phyloP scores from a whole-genome alignment of 1,140 invertebrate genomes.

The Polypedilum vanderplanki region DNA sequence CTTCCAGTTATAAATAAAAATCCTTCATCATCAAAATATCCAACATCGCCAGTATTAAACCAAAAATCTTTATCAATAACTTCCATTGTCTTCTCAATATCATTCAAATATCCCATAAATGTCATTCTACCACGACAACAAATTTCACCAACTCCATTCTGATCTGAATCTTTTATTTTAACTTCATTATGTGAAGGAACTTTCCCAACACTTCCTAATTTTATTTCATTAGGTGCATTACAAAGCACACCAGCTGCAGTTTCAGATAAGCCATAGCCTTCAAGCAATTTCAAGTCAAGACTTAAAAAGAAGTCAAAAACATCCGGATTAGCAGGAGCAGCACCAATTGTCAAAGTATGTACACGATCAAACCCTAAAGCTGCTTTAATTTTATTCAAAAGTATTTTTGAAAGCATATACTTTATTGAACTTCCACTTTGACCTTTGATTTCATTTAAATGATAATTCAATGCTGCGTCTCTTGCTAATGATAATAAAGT shows the following conservation, averaged over 20 bases:
- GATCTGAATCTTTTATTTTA: conserved; percentile 58
- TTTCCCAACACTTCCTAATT: conserved; percentile 59
- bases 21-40: conserved; percentile 62
- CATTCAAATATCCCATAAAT: conserved; percentile 85
- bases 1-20: conserved; percentile 78
- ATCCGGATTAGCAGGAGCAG: conserved; percentile 77
- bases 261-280: conserved; percentile 83
- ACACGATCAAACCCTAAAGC: conserved; percentile 68
- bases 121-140: conserved; percentile 69
- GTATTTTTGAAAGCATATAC: conserved; percentile 58
- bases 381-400: conserved; percentile 67
- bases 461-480: conserved; percentile 62
- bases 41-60: conserved; percentile 76
- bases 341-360: conserved; percentile 62
- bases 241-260: too few relatives aligned
- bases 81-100: conserved; percentile 44
- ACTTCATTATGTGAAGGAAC: conserved; percentile 56
- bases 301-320: conserved; percentile 80
- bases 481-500: conserved; percentile 64
- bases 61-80: conserved; percentile 67
- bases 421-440: conserved; percentile 44
- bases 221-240: conserved; percentile 46
- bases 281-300: conserved; percentile 72
- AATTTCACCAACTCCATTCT: conserved; percentile 70
- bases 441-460: neutral